Conservation (phyloP, 2,797 vertebrate genomes). For the Eupleurogrammus muticus region DNA sequence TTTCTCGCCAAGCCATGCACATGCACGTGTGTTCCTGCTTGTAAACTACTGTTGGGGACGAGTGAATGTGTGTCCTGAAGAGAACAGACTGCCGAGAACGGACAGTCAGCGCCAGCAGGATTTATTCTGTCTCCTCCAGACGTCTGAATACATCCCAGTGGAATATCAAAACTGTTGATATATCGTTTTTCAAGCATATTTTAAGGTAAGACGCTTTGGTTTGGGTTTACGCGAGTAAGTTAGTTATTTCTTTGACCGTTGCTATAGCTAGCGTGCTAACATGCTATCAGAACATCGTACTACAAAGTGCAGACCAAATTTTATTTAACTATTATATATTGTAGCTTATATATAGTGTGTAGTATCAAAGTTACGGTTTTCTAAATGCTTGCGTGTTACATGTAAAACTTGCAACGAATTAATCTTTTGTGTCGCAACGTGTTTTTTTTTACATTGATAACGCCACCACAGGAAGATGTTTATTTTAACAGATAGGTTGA, state of each 20-base stretch:
- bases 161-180: background rate
- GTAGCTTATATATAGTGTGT: rapidly evolving
- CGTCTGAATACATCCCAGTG: background rate
- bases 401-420: background rate
- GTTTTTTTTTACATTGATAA: too few relatives aligned
- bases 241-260: background rate
- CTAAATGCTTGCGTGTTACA: background rate
- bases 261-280: slow-evolving; percentile 22
- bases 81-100: background rate
- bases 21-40: slow-evolving; percentile 81
- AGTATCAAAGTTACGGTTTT: background rate
- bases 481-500: too few relatives aligned
- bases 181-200: background rate
- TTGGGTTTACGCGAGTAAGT: background rate
- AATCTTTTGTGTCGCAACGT: background rate
- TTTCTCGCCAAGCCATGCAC: slow-evolving; percentile 29
- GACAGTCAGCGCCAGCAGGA: background rate
- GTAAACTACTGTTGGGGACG: slow-evolving; percentile 56
- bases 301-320: background rate
- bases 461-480: too few relatives aligned
- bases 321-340: background rate
- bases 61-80: slow-evolving; percentile 23
- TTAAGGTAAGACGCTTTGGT: slow-evolving; percentile 30
- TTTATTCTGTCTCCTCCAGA: background rate
- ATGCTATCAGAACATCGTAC: background rate